These are phyloP conservation scores for Laterallus jamaicensis DNA, from an alignment of 2,113 vertebrate species.

Conservation along the genomic window DNA sequence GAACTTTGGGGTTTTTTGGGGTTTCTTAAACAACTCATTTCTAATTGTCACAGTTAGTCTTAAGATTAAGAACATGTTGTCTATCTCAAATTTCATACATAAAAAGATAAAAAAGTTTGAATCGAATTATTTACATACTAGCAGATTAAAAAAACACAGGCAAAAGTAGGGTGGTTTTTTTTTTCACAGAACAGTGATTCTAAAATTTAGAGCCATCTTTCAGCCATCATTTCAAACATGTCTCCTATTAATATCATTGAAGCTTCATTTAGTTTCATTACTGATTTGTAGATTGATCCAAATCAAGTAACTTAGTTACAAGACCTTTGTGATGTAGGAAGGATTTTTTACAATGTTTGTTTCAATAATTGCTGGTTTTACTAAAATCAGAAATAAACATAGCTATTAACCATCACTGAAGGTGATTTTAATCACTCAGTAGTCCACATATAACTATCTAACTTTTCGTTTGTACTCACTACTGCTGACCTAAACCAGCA, in stretches of 20 bases:
- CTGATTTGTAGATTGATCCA: background rate
- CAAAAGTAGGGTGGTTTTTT: background rate
- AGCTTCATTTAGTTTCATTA: background rate
- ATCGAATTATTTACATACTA: background rate
- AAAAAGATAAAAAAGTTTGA: background rate
- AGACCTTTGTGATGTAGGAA: background rate
- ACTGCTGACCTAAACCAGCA: background rate
- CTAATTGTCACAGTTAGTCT: background rate
- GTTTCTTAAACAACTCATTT: background rate
- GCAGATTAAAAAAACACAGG: background rate
- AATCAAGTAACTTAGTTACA: background rate
- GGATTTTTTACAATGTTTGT: background rate
- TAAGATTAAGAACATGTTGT: background rate
- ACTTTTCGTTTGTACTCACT: background rate
- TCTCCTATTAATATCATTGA: background rate
- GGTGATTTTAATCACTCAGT: background rate
- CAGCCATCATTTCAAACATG: background rate
- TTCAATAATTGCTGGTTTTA: background rate
- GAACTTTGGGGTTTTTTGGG: background rate
- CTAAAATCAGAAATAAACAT: background rate
- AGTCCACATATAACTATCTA: background rate
- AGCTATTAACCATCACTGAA: background rate
- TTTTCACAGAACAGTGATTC: background rate
- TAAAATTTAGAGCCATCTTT: background rate
- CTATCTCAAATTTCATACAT: background rate